These are phyloP conservation scores for Drosophila fulvimacula DNA, from an alignment of 2,888 invertebrate species.

Conservation along the genomic window DNA sequence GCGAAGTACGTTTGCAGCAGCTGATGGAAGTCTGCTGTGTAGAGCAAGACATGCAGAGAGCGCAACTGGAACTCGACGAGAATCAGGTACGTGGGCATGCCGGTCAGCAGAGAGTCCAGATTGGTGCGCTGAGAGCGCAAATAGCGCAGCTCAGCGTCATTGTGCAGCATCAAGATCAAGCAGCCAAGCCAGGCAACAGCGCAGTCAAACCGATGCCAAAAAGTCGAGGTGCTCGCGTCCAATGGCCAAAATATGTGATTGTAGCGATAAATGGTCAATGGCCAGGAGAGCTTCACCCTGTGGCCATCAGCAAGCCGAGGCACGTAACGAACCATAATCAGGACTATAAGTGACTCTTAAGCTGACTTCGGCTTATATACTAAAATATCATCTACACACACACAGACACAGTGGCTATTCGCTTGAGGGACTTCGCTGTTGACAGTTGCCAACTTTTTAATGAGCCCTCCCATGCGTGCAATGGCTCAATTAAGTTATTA, in stretches of 20 bases:
- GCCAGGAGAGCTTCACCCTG: conserved; percentile 65
- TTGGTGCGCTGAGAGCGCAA: conserved; percentile 47
- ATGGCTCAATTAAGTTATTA: conserved; percentile 76
- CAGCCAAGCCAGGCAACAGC: conserved; percentile 44
- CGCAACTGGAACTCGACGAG: conserved; percentile 72
- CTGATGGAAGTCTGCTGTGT: conserved; percentile 46
- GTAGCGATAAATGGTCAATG: conserved; percentile 59
- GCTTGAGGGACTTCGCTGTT: conserved; percentile 5
- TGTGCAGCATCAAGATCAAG: conserved; percentile 52
- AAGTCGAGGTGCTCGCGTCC: conserved; percentile 46
- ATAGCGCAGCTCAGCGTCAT: conserved; percentile 72
- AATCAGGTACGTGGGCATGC: conserved; percentile 72
- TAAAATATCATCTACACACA: conserved; percentile 2
- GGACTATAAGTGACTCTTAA: conserved; percentile 26
- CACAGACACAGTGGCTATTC: background rate
- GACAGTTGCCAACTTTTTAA: conserved; percentile 65
- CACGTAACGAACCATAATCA: conserved; percentile 66
- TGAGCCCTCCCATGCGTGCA: conserved; percentile 66
- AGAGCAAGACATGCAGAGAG: conserved; percentile 47
- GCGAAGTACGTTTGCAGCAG: conserved; percentile 67
- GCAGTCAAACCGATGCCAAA: conserved; percentile 45
- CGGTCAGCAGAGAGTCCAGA: conserved; percentile 67
- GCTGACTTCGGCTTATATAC: conserved; percentile 43
- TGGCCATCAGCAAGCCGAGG: conserved; percentile 68
- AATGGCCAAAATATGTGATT: conserved; percentile 78